Conservation (phyloP, 2,888 invertebrate species). For the Hydrotaea diabolus region DNA sequence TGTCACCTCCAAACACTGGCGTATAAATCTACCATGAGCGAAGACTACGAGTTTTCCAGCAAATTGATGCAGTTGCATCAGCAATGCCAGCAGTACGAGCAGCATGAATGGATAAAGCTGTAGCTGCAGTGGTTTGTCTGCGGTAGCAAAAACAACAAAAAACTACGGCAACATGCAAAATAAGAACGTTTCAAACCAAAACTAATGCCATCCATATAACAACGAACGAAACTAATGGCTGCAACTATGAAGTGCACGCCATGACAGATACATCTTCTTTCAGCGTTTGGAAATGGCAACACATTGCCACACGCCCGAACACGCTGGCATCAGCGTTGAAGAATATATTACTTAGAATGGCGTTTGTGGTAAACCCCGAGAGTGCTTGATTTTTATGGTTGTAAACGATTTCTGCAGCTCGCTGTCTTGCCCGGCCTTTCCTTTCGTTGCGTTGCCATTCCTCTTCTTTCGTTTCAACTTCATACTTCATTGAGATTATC, state of each 20-base stretch:
- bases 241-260: neutral
- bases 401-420: constrained; percentile 18
- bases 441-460: too few relatives aligned
- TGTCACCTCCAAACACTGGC: constrained; percentile 50
- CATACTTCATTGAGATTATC: constrained; percentile 53
- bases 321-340: constrained; percentile 32
- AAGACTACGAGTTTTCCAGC: neutral
- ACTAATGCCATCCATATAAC: neutral
- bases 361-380: constrained; percentile 58
- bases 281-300: neutral
- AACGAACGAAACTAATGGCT: constrained; percentile 21
- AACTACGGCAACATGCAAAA: constrained; percentile 1
- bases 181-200: neutral
- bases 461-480: constrained; percentile 23
- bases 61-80: neutral
- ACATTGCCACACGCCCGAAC: neutral
- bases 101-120: neutral
- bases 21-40: constrained; percentile 21
- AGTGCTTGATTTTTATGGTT: constrained; percentile 64
- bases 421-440: too few relatives aligned
- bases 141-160: too few relatives aligned
- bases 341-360: constrained; percentile 58
- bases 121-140: neutral
- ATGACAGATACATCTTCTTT: neutral
- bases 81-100: too few relatives aligned